Evolutionary conservation across 2,888 invertebrate species (phyloP).

Genomic region (Phyto melanocephala): DNA sequence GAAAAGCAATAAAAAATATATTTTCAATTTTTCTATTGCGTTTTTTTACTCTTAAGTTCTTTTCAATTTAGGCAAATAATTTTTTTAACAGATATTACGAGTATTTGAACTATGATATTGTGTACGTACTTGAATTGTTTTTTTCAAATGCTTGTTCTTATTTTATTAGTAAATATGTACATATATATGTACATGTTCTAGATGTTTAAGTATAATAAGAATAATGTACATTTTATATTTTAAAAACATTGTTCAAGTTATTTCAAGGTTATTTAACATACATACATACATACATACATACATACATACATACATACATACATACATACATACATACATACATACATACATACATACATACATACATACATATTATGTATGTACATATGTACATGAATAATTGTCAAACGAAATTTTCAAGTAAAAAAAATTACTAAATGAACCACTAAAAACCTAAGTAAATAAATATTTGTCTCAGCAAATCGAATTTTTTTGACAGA

Average conservation of each 20-base stretch:
- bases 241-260: too few species aligned
- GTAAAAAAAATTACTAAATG: conserved; percentile 25
- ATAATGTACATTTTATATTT: neutral
- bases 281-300: too few species aligned
- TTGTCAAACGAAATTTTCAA: conserved; percentile 40
- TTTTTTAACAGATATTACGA: neutral
- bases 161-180: too few species aligned
- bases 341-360: neutral
- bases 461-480: neutral
- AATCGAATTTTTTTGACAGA: neutral
- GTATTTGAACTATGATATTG: too few species aligned
- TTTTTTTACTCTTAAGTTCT: neutral
- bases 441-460: neutral
- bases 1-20: conserved; percentile 1
- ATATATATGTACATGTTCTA: neutral
- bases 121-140: too few species aligned
- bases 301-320: neutral
- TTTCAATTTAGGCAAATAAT: neutral
- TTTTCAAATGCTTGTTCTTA: too few species aligned
- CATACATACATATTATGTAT: too few species aligned
- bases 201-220: neutral
- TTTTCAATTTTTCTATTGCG: neutral
- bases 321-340: neutral
- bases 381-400: neutral
- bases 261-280: too few species aligned